phyloP scores from a whole-genome alignment of 2,888 invertebrate genomes.

The Stenodema calcarata region DNA sequence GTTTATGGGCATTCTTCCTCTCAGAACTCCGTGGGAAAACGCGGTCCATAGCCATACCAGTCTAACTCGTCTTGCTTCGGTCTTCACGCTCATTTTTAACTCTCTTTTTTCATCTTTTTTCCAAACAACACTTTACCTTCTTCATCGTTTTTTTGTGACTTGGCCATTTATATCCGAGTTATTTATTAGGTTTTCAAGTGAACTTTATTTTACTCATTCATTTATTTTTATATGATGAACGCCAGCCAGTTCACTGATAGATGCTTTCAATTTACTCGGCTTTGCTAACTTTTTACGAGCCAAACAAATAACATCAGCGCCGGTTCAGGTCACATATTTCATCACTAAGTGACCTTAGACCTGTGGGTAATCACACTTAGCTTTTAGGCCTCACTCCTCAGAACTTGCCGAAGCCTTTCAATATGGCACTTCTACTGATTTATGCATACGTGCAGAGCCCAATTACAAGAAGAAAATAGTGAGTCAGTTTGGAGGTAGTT shows the following conservation, averaged over 20 bases:
- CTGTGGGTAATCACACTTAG: too few relatives aligned
- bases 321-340: too few relatives aligned
- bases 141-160: not conserved
- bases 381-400: too few relatives aligned
- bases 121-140: not conserved
- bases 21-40: constrained; percentile 13
- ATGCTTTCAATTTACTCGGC: not conserved
- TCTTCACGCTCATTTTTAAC: constrained; percentile 21
- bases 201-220: not conserved
- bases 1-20: constrained; percentile 15
- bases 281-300: not conserved
- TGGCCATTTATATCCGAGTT: constrained; percentile 1
- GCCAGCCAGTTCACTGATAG: not conserved
- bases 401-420: too few relatives aligned
- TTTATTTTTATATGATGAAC: not conserved
- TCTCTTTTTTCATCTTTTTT: constrained; percentile 20
- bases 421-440: too few relatives aligned
- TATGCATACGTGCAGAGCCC: too few relatives aligned
- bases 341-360: too few relatives aligned
- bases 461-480: too few relatives aligned
- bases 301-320: too few relatives aligned
- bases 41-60: constrained; percentile 1
- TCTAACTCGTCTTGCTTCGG: constrained; percentile 1
- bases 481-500: too few relatives aligned
- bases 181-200: constrained; percentile 14